These are phyloP conservation scores for Cerastis rubricosa DNA, from an alignment of 2,888 invertebrate species.

Conservation along the genomic window DNA sequence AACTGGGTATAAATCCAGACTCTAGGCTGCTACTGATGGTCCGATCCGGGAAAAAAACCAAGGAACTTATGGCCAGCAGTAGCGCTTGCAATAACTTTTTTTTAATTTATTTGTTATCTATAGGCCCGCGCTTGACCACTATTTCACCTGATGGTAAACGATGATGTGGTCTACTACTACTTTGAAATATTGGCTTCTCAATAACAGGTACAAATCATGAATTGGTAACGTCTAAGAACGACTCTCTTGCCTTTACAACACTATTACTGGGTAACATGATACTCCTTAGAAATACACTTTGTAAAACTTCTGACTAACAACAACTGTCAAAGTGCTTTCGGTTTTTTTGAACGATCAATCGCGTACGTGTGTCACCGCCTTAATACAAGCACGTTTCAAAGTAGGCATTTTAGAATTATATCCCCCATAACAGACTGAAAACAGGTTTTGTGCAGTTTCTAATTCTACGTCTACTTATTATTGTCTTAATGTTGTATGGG, in stretches of 20 bases:
- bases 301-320: neutral
- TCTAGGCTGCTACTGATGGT: neutral
- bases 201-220: neutral
- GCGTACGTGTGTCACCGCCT: neutral
- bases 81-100: neutral
- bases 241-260: neutral
- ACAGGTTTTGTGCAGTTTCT: slow-evolving; percentile 59
- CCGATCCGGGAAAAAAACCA: neutral
- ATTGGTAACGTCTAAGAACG: neutral
- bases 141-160: no score
- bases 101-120: no score
- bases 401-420: slow-evolving; percentile 58
- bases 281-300: neutral
- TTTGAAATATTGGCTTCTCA: neutral
- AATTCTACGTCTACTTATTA: slow-evolving; percentile 40
- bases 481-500: slow-evolving; percentile 37
- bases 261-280: neutral
- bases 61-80: neutral
- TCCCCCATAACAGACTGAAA: slow-evolving; percentile 35
- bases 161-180: no score
- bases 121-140: no score
- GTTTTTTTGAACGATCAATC: neutral
- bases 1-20: neutral
- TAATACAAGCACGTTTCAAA: slow-evolving; percentile 42
- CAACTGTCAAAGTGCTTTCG: neutral